Evolutionary conservation across 2,113 vertebrate species (phyloP).

Genomic region (Lophius piscatorius): DNA sequence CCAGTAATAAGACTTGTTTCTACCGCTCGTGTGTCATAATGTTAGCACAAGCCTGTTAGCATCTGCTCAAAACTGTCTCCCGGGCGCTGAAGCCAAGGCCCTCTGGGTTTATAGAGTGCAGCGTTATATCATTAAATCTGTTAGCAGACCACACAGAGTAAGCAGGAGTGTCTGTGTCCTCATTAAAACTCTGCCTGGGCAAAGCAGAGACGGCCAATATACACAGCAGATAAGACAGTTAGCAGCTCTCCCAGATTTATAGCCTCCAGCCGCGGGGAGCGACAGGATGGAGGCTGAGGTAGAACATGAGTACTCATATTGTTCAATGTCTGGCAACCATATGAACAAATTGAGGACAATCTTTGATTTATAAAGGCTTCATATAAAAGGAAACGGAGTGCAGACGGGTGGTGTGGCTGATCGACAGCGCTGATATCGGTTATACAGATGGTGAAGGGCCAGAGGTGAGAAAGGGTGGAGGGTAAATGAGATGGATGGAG

Average conservation of each 20-base stretch:
- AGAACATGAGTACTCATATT: slow-evolving; percentile 52
- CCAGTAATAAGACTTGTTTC: slow-evolving; percentile 24
- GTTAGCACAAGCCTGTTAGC: slow-evolving; percentile 33
- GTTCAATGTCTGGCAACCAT: slow-evolving; percentile 61
- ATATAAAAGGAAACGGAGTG: slow-evolving; percentile 12
- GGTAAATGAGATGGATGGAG: slow-evolving; percentile 25
- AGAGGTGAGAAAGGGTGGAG: slow-evolving; percentile 13
- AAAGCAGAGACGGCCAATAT: slow-evolving; percentile 59
- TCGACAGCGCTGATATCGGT: slow-evolving; percentile 17
- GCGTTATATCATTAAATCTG: slow-evolving; percentile 56
- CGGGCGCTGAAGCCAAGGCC: slow-evolving; percentile 10
- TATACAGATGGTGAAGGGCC: slow-evolving; percentile 28
- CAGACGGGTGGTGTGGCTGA: slow-evolving; percentile 10
- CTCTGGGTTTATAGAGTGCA: slow-evolving; percentile 48
- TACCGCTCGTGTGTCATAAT: slow-evolving; percentile 16
- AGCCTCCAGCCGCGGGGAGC: slow-evolving; percentile 43
- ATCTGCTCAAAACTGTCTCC: slow-evolving; percentile 28
- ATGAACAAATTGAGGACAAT: slow-evolving; percentile 44
- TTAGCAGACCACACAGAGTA: slow-evolving; percentile 56
- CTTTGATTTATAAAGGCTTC: slow-evolving; percentile 30
- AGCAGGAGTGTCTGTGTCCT: slow-evolving; percentile 58
- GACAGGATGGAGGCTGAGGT: slow-evolving; percentile 24
- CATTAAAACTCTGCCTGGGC: slow-evolving; percentile 66
- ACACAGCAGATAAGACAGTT: slow-evolving; percentile 68
- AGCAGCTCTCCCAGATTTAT: slow-evolving; percentile 62